These are phyloP conservation scores for Rhabdornis inornatus DNA, from an alignment of 2,113 vertebrate species.

Conservation along the genomic window DNA sequence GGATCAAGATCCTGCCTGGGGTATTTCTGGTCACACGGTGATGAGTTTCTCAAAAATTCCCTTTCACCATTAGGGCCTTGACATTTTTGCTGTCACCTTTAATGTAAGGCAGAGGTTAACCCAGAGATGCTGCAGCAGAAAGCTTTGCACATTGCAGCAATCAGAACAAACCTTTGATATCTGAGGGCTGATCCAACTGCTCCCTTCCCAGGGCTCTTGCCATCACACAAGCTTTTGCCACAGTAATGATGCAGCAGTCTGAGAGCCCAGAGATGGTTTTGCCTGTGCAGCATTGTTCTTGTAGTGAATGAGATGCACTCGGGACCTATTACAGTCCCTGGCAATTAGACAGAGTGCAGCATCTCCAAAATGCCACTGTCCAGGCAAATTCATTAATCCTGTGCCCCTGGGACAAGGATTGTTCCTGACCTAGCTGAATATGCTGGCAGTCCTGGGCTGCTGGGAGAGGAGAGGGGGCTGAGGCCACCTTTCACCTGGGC, in stretches of 20 bases:
- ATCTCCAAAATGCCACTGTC: not conserved
- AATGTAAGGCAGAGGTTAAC: not conserved
- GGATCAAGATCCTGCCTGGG: not conserved
- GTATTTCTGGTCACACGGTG: not conserved
- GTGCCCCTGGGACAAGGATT: not conserved
- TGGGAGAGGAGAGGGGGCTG: not conserved
- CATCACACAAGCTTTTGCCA: not conserved
- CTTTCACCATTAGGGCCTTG: not conserved
- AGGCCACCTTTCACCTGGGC: not conserved
- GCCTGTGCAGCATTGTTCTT: not conserved
- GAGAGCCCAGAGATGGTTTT: not conserved
- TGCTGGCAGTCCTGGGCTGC: not conserved
- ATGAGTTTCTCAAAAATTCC: not conserved
- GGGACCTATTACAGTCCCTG: not conserved
- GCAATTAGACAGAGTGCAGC: not conserved
- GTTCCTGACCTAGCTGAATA: not conserved
- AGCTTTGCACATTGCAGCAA: accelerated
- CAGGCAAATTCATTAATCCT: not conserved
- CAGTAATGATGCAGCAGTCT: not conserved
- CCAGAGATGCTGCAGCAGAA: not conserved
- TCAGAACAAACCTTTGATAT: not conserved
- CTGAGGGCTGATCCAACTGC: not conserved
- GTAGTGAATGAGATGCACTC: not conserved
- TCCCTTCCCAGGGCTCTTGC: not conserved
- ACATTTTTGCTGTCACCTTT: not conserved